A percentile compares a stretch with the other conserved stretches of the same genome.
Evolutionary conservation across 2,797 vertebrate genomes (phyloP).

Genomic region (Gallirallus australis): DNA sequence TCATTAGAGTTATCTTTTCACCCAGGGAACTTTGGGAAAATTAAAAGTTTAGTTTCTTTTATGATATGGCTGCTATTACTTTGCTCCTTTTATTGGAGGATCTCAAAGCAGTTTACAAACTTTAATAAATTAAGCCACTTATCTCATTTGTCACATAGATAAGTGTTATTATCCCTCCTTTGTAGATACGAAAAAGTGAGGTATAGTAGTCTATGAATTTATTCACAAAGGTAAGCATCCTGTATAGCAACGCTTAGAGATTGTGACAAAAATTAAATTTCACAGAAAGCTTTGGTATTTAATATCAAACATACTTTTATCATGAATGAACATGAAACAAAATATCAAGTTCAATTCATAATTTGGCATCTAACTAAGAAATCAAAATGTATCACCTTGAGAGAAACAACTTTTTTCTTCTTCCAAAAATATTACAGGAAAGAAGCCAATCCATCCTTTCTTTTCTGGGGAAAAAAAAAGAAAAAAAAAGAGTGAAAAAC

Average conservation of each 20-base stretch:
- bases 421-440: conserved; percentile 25
- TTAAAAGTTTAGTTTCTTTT: conserved; percentile 54
- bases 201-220: not conserved
- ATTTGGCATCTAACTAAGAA: conserved; percentile 52
- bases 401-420: conserved; percentile 40
- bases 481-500: not conserved
- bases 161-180: conserved; percentile 36
- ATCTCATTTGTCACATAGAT: conserved; percentile 53
- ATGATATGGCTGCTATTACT: conserved; percentile 25
- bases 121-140: conserved; percentile 52
- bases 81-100: conserved; percentile 2
- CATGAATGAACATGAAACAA: conserved; percentile 57
- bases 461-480: not conserved
- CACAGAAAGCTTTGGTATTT: not conserved
- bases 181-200: conserved; percentile 10
- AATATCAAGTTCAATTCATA: conserved; percentile 45
- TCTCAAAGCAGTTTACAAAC: conserved; percentile 48
- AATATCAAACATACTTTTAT: conserved; percentile 38
- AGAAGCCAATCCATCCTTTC: conserved; percentile 25
- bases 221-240: not conserved
- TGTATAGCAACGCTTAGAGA: not conserved
- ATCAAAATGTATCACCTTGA: conserved; percentile 39
- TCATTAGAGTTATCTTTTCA: conserved; percentile 59
- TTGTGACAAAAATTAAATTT: conserved; percentile 21
- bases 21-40: conserved; percentile 15